These are phyloP conservation scores for Falcunculus frontatus DNA, from an alignment of 2,113 vertebrate genomes.

Conservation along the genomic window DNA sequence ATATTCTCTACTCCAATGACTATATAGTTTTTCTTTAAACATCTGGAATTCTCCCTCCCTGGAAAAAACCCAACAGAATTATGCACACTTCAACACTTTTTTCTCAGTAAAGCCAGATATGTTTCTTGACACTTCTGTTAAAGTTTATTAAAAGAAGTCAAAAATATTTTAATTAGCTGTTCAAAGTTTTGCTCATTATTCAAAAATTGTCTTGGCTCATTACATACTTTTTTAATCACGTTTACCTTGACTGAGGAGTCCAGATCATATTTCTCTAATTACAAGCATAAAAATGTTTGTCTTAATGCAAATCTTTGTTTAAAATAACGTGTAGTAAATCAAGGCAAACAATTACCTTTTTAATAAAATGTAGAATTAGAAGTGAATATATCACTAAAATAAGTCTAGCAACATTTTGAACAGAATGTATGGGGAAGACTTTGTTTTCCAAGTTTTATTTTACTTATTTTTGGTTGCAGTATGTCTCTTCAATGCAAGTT, in stretches of 20 bases:
- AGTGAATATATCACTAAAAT: background rate
- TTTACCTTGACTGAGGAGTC: accelerated
- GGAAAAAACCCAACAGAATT: background rate
- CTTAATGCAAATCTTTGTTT: background rate
- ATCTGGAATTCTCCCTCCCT: background rate
- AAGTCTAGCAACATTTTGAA: background rate
- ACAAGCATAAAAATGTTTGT: background rate
- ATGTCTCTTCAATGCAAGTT: background rate
- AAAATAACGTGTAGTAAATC: background rate
- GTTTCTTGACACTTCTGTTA: background rate
- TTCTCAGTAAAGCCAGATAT: background rate
- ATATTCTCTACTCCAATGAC: background rate
- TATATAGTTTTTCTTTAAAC: background rate
- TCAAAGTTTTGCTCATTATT: background rate
- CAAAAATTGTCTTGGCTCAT: background rate
- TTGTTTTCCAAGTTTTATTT: background rate
- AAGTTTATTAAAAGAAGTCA: background rate
- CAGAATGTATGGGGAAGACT: background rate
- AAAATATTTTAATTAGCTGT: background rate
- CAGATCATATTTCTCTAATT: background rate
- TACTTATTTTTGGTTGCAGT: background rate
- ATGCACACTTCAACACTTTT: background rate
- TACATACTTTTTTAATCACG: background rate
- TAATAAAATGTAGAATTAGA: background rate
- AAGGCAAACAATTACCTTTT: background rate